Evolutionary conservation across 2,888 invertebrate genomes (phyloP).

Genomic region (Poecilobothrus nobilitatus): DNA sequence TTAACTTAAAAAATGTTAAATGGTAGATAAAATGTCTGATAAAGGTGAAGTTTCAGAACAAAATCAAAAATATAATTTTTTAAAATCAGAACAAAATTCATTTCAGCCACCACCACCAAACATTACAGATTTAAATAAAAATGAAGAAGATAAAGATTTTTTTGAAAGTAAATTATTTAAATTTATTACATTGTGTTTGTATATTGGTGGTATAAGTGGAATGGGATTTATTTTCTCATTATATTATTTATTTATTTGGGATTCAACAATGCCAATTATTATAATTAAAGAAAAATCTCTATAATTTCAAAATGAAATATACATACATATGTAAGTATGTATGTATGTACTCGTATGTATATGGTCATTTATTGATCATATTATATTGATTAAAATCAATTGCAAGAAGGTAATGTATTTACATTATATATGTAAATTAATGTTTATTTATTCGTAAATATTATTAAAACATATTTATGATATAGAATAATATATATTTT

Average conservation of each 20-base stretch:
- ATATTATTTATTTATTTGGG: constrained; percentile 41
- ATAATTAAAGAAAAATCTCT: background rate
- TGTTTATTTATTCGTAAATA: too few relatives aligned
- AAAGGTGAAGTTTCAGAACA: background rate
- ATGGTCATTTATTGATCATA: constrained; percentile 21
- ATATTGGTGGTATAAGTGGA: constrained; percentile 38
- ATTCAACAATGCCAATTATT: constrained; percentile 36
- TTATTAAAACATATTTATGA: too few relatives aligned
- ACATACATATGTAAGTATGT: too few relatives aligned
- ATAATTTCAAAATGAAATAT: background rate
- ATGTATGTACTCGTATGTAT: background rate
- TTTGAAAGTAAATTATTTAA: constrained; percentile 38
- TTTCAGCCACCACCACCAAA: background rate
- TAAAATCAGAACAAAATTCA: background rate
- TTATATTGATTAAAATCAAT: background rate
- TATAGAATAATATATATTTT: too few relatives aligned
- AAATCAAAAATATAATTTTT: background rate
- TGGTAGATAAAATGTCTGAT: background rate
- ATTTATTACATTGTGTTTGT: constrained; percentile 34
- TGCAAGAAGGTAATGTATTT: constrained; percentile 2
- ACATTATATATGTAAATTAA: too few relatives aligned
- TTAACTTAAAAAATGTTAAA: background rate
- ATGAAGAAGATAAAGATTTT: constrained; percentile 27
- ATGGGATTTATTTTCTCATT: constrained; percentile 38
- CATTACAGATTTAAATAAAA: background rate